A percentile compares a stretch with the other conserved stretches of the same genome.
phyloP scores from a whole-genome alignment of 2,797 vertebrate species.

The Coluber constrictor region DNA sequence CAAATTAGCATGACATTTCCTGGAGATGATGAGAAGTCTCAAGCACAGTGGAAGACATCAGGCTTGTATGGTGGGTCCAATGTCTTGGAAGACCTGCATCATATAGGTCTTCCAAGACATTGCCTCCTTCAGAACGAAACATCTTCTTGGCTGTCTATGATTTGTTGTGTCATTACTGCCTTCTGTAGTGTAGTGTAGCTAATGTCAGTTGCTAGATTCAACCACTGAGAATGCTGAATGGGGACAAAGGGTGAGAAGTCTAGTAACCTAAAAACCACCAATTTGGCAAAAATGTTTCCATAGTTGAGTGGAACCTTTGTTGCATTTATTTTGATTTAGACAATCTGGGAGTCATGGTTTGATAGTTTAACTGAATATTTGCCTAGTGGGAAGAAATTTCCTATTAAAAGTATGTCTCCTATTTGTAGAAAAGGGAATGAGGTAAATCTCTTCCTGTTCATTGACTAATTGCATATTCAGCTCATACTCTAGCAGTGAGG shows the following conservation, averaged over 20 bases:
- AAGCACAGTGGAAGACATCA: neutral
- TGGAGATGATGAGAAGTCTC: neutral
- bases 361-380: constrained; percentile 50
- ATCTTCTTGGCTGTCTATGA: neutral
- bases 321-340: neutral
- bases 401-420: constrained; percentile 29
- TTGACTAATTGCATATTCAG: constrained; percentile 53
- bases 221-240: neutral
- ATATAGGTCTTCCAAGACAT: neutral
- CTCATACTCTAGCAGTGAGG: constrained; percentile 49
- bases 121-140: neutral
- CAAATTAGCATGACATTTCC: neutral
- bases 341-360: constrained; percentile 52
- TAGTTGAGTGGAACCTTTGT: neutral
- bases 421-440: neutral
- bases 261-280: neutral
- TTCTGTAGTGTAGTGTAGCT: neutral
- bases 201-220: neutral
- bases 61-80: neutral
- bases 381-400: constrained; percentile 21
- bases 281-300: neutral
- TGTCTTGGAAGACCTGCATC: neutral
- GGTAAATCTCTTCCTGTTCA: constrained; percentile 26
- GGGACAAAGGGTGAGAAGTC: neutral
- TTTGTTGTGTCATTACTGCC: neutral